A percentile compares a stretch with the other conserved stretches of the same genome.
These are phyloP conservation scores for Cairina moschata DNA, from an alignment of 2,113 vertebrate species.

Conservation along the genomic window DNA sequence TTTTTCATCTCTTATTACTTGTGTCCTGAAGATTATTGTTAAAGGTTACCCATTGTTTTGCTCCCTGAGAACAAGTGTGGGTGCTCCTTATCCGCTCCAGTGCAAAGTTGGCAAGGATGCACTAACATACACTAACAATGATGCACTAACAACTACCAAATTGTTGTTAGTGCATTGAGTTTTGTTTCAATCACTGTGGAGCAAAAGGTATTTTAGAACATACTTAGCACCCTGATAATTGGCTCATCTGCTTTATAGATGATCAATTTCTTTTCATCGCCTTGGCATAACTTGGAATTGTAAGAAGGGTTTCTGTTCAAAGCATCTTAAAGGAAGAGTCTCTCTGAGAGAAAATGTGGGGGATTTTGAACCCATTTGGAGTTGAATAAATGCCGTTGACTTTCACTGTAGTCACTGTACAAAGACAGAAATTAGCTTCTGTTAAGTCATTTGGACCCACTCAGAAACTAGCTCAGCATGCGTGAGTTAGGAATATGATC, in stretches of 20 bases:
- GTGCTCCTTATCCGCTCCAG: neutral
- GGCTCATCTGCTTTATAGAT: constrained; percentile 13
- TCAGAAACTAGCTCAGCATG: neutral
- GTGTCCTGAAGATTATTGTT: neutral
- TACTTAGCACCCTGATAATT: neutral
- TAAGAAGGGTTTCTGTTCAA: neutral
- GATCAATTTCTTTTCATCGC: neutral
- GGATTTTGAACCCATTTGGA: neutral
- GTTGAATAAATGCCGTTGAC: neutral
- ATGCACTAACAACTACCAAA: neutral
- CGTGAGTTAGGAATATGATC: neutral
- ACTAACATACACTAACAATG: too few relatives aligned
- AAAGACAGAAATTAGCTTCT: neutral
- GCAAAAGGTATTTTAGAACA: neutral
- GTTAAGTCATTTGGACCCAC: neutral
- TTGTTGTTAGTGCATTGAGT: neutral
- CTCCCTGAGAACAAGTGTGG: neutral
- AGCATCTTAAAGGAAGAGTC: neutral
- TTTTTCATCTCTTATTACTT: neutral
- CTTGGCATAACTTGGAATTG: neutral
- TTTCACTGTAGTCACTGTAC: neutral
- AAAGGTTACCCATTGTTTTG: neutral
- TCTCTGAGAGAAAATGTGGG: neutral
- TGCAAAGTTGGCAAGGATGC: neutral
- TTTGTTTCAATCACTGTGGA: neutral